phyloP scores from a whole-genome alignment of 1,140 invertebrate genomes.

The Drosophila oshimai region DNA sequence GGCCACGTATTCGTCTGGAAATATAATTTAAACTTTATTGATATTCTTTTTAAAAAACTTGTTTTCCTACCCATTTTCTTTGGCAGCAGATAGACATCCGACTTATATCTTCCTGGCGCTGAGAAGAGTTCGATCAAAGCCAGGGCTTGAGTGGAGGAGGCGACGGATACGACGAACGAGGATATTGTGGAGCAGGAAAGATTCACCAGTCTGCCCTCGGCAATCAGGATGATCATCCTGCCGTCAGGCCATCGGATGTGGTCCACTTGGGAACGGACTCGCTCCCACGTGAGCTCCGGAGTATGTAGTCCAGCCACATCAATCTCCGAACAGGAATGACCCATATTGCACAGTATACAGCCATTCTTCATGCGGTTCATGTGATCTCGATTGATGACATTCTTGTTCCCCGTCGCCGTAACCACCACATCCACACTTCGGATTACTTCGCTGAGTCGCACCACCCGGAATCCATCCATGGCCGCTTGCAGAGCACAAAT shows the following conservation, averaged over 20 bases:
- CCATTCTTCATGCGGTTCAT: conserved; percentile 99
- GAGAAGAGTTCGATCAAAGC: conserved; percentile 98
- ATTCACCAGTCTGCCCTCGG: conserved; percentile 97
- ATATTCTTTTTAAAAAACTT: too few species aligned
- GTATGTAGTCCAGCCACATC: conserved; percentile 96
- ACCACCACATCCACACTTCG: conserved; percentile 96
- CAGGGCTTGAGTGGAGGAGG: conserved; percentile 95
- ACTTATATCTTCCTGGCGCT: conserved; percentile 95
- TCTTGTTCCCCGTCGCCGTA: conserved; percentile 98
- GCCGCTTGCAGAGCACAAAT: conserved; percentile 99
- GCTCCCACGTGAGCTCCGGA: conserved; percentile 98
- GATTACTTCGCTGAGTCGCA: conserved; percentile 96
- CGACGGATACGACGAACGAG: conserved; percentile 98
- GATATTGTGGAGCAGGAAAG: conserved; percentile 98
- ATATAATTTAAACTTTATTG: not conserved
- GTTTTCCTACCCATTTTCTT: conserved; percentile 96
- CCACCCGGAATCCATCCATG: conserved; percentile 98
- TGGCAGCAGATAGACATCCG: conserved; percentile 97
- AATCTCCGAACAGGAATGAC: conserved; percentile 98
- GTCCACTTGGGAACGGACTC: conserved; percentile 97
- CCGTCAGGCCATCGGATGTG: conserved; percentile 98
- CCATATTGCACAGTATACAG: conserved; percentile 98
- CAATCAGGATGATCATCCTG: conserved; percentile 94
- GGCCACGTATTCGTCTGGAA: conserved; percentile 71
- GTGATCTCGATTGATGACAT: conserved; percentile 95